Percentiles rank a stretch among this genome's conserved stretches.
phyloP scores from a whole-genome alignment of 2,797 vertebrate genomes.

The Pangasius djambal region DNA sequence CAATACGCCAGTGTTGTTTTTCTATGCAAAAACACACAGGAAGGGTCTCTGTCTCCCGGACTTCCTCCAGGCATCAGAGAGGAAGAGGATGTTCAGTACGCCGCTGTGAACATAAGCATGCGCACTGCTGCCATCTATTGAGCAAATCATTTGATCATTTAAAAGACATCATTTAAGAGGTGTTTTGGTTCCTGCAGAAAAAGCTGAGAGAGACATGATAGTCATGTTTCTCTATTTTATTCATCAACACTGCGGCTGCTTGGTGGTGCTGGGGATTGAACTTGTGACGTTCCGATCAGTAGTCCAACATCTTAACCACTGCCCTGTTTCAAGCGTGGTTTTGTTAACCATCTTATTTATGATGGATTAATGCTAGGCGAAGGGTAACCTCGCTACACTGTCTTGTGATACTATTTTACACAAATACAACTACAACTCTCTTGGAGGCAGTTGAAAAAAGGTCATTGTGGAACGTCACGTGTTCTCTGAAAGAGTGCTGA shows the following conservation, averaged over 20 bases:
- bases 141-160: neutral
- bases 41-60: neutral
- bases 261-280: no score
- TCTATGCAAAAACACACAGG: neutral
- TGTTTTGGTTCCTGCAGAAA: neutral
- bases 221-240: neutral
- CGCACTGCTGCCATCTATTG: neutral
- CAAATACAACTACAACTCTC: no score
- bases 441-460: no score
- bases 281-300: no score
- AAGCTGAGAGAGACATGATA: neutral
- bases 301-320: no score
- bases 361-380: no score
- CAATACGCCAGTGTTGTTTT: neutral
- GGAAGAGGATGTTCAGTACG: neutral
- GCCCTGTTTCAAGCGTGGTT: no score
- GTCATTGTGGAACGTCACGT: no score
- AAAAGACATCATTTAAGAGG: neutral
- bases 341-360: no score
- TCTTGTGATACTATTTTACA: no score
- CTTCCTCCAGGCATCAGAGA: neutral
- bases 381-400: no score
- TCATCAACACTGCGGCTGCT: neutral
- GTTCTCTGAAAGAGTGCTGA: no score
- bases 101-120: constrained; percentile 1